A percentile compares a stretch with the other conserved stretches of the same genome.
Conservation (phyloP, 30 jellyfish, hydroid and myxozoan genomes). For the Pelagia noctiluca region DNA sequence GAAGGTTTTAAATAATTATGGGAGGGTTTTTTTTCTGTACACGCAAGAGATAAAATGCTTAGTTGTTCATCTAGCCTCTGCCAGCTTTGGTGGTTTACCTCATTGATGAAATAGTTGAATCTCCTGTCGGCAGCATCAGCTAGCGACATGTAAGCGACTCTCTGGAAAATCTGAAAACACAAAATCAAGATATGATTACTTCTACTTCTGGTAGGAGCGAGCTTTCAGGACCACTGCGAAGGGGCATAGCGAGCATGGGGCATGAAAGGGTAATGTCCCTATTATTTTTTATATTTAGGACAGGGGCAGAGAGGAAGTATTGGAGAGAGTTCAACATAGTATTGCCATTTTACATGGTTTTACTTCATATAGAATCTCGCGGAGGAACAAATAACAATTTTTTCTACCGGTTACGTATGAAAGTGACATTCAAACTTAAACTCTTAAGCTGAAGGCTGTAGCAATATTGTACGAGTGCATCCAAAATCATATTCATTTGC, state of each 20-base stretch:
- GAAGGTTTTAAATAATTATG: too few relatives aligned
- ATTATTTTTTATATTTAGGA: too few relatives aligned
- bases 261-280: too few relatives aligned
- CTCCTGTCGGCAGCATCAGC: constrained; percentile 80
- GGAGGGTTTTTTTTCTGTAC: too few relatives aligned
- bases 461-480: too few relatives aligned
- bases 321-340: background rate
- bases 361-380: too few relatives aligned
- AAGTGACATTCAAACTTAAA: too few relatives aligned
- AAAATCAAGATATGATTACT: background rate
- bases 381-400: too few relatives aligned
- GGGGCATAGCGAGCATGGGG: too few relatives aligned
- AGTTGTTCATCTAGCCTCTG: background rate
- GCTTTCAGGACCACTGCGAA: background rate
- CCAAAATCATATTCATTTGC: too few relatives aligned
- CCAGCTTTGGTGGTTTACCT: constrained; percentile 56
- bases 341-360: background rate
- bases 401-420: too few relatives aligned
- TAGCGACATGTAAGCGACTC: constrained; percentile 37
- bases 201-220: background rate
- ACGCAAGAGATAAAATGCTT: constrained; percentile 1
- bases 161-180: constrained; percentile 69
- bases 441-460: too few relatives aligned
- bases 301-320: background rate
- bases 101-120: constrained; percentile 78